Evolutionary conservation across 2,888 invertebrate genomes (phyloP), one percentile per base, ranked within the genome.

Genomic region (Scelioninae gen. 2): DNA sequence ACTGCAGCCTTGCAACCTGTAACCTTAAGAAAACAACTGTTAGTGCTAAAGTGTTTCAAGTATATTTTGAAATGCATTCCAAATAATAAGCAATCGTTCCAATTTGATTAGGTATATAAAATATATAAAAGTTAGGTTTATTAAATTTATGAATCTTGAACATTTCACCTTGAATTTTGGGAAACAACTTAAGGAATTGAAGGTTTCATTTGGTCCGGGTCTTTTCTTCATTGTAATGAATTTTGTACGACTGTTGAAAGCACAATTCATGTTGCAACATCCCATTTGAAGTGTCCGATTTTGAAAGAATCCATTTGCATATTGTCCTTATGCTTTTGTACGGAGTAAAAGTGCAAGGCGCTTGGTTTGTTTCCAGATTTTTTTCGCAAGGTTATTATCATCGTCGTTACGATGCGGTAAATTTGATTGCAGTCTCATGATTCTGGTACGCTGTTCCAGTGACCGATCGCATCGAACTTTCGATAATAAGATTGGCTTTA

Each of bases 391-490:
- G 60, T 48, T 48, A 48, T 52, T 39, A 60, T 37, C 45, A 53
- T 60, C 58, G 25, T 33, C 28, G 31, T 25, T 60, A 60, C 43
- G 53, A 68, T 53, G 52, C 37, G 53, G 60, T 60, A 43, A 41
- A 31, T 69, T 69, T 55, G 53, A 69, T 69, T 48, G 55, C 61
- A 33, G 41, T 43, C 58, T 10, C 35, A 16, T 35, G 25, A 53
- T 60, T 52, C 45, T 45, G 13, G 37, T 50, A 68, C 52, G 22
- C 13, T 43, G 68, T 58, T 68, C 58, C 58, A 45, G 43, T 52
- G 50, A 67, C 58, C 57, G 48, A 57, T 46, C 28, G 22, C 48
- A 10, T 33, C 31, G 18, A 16, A 67, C 43, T 68, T 68, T 58
- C 68, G 43, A 68, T 60, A 43, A 65, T 67, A 13, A 41, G 37